Base-by-base conservation (phyloP, 2,888 invertebrate genomes). In the Lottia scabra region DNA sequence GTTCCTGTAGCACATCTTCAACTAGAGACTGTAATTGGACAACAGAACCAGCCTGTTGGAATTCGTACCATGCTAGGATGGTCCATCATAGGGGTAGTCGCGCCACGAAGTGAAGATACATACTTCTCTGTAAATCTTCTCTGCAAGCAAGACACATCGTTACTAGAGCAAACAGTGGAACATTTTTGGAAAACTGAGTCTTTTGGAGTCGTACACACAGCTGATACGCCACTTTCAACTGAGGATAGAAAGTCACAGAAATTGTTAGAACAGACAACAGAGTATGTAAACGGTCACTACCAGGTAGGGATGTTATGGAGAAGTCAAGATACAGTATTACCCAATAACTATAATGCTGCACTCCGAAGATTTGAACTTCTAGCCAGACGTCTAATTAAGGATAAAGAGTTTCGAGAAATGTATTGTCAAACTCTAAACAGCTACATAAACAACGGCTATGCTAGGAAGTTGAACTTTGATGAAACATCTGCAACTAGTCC, bases 331-430 rank as follows among this genome's bases (percentile, higher is more conserved):
- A 48, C 48, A 16, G 2, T 48, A 3, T 19, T 48, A n/a, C 48
- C 48, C 8, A 48, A 48, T 48, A 48, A 48, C 48, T 48, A 48
- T 10, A 16, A 48, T 1, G 48, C 48, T 8, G 15, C 15, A n/a
- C 23, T 43, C 65, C n/a, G 48, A 19, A 48, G 10, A 48, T 48
- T 48, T 48, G n/a, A 48, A 48, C 48, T 48, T 48, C 19, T 48
- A 48, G 10, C 16, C 8, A 16, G 48, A n/a, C 16, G 15, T 8
- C 48, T 48, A 5, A n/a, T 19, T 19, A 48, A 19, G 48, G 10
- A 48, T 48, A 15, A 48, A 16, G n/a, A 48, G 16, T 48, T 48
- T 48, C 48, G 46, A 44, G 30, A 46, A 67, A 67, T n/a, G n/a
- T n/a, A n/a, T n/a, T n/a, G n/a, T n/a, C n/a, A n/a, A n/a, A n/a